These are phyloP conservation scores for Hesperophylax magnus DNA, from an alignment of 1,140 invertebrate genomes.

Conservation along the genomic window DNA sequence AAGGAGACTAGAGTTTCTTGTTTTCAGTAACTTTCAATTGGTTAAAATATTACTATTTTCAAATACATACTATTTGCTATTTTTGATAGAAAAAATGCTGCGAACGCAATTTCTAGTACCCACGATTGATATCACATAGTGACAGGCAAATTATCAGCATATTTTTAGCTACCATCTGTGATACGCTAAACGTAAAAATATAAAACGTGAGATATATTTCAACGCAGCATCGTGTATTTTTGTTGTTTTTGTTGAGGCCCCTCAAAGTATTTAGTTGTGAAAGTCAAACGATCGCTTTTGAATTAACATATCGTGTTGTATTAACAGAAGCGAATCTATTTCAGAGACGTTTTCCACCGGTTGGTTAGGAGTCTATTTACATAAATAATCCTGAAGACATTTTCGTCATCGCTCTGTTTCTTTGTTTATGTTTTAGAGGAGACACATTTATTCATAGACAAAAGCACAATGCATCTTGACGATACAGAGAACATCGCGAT, in stretches of 20 bases:
- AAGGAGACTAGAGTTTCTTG: too few species aligned
- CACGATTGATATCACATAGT: too few species aligned
- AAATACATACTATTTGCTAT: too few species aligned
- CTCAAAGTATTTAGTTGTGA: neutral
- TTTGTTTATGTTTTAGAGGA: conserved; percentile 17
- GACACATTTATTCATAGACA: too few species aligned
- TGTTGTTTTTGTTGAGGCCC: neutral
- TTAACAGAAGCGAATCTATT: neutral
- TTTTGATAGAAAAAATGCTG: too few species aligned
- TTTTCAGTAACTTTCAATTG: too few species aligned
- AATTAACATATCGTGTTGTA: neutral
- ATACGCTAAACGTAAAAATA: neutral
- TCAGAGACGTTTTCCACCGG: neutral
- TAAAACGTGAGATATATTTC: neutral
- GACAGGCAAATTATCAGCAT: too few species aligned
- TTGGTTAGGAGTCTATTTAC: neutral
- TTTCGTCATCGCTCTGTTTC: neutral
- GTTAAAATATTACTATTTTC: too few species aligned
- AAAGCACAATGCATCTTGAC: too few species aligned
- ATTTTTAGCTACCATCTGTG: too few species aligned
- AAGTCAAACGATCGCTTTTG: neutral
- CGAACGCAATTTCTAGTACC: too few species aligned
- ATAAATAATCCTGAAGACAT: conserved; percentile 1
- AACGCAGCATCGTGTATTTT: neutral
- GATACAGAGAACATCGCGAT: too few species aligned